Conservation (phyloP, 2,113 vertebrate species). For the Entomyzon cyanotis region DNA sequence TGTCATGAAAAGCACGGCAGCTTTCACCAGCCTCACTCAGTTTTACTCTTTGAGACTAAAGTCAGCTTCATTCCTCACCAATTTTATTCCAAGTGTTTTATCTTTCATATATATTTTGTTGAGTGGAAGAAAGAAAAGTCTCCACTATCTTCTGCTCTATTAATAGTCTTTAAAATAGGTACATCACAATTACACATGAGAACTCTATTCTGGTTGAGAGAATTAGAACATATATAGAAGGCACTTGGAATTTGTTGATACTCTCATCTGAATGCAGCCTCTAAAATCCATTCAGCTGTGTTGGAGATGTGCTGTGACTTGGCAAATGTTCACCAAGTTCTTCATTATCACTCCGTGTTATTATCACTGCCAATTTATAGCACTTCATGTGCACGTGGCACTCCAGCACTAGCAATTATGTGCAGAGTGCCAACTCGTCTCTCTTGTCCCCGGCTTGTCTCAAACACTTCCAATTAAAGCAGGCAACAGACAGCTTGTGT, state of each 20-base stretch:
- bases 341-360: slow-evolving; percentile 34
- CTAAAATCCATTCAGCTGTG: slow-evolving; percentile 13
- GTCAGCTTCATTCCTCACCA: neutral
- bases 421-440: neutral
- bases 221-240: neutral
- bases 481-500: neutral
- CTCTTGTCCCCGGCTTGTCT: neutral
- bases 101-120: neutral
- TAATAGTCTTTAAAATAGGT: neutral
- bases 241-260: neutral
- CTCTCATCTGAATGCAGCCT: neutral
- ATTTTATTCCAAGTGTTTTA: neutral
- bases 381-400: neutral
- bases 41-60: neutral
- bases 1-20: neutral
- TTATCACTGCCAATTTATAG: slow-evolving; percentile 11
- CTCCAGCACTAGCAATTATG: slow-evolving; percentile 12
- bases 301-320: slow-evolving; percentile 1
- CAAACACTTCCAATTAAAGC: neutral
- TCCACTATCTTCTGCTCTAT: neutral
- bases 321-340: neutral
- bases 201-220: neutral
- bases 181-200: neutral
- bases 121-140: neutral
- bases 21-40: neutral